Base-by-base conservation (phyloP, 1,140 invertebrate genomes). In the Cydia amplana region DNA sequence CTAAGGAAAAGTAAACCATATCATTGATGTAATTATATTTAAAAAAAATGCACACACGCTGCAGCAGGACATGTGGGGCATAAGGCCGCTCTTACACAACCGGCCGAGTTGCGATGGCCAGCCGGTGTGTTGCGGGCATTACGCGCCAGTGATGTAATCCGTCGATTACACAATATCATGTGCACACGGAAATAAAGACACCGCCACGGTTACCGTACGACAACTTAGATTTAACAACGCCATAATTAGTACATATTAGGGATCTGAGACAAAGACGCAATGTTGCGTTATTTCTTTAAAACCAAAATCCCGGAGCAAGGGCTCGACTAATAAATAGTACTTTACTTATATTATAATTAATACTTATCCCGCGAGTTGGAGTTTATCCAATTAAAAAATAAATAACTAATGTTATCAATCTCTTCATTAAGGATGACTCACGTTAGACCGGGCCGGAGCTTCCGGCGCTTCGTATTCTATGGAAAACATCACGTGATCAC, bases 61-160 rank as follows among this genome's bases (percentile, higher is more conserved):
- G 55, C 55, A 23, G 55, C 55, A 23, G 55, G 55, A 23, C 55
- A 60, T 60, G 10, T 60, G 55, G 55, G 12, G 20, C 55, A 70
- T 70, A 70, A 70, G 32, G 65, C 65, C 36, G 25, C n/a, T 70
- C n/a, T 70, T 70, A 70, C 65, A 70, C 65, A 70, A 70, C 65
- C 65, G 36, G 16, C 65, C 65, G 65, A 70, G 65, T 70, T 70
- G 65, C 65, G 65, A 70, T 32, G 65, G 32, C 65, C 65, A 18
- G 65, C 32, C 65, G 65, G 65, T 70, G 65, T 70, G 65, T 70
- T 70, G 65, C 65, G 65, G n/a, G 65, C 65, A 70, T 70, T 70
- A 70, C 32, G 43, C 65, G 65, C 65, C 28, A 43, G 32, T 70
- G 65, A 70, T 36, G 65, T 70, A 70, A 70, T 28, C 28, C 65